A percentile compares a stretch with the other conserved stretches of the same genome.
These are phyloP conservation scores for Drosophila pectinifera DNA, from an alignment of 1,140 invertebrate genomes.

Conservation along the genomic window DNA sequence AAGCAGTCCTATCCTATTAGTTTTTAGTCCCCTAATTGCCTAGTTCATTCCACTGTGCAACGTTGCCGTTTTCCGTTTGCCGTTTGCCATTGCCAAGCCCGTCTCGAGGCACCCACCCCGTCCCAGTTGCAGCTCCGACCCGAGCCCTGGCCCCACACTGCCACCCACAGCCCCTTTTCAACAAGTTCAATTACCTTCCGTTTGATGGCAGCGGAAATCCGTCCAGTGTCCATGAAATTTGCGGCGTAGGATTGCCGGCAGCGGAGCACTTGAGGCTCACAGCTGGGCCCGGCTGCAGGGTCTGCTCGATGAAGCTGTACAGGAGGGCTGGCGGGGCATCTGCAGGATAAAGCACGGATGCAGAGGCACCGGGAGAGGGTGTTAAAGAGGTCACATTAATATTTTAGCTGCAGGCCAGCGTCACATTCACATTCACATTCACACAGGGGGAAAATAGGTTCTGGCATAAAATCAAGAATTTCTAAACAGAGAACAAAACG, in stretches of 20 bases:
- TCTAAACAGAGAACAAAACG: background rate
- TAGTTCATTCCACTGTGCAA: conserved; percentile 8
- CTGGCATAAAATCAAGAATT: conserved; percentile 12
- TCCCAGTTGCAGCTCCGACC: background rate
- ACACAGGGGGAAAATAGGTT: background rate
- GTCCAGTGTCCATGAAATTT: conserved; percentile 92
- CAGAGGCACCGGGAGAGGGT: conserved; percentile 69
- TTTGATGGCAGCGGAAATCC: conserved; percentile 91
- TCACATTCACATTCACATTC: conserved; percentile 5
- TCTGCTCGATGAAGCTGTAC: conserved; percentile 94
- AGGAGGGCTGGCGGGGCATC: conserved; percentile 93
- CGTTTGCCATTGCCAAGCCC: conserved; percentile 63
- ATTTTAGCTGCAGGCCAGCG: conserved; percentile 55
- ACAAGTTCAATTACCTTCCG: conserved; percentile 88
- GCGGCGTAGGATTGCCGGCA: conserved; percentile 93
- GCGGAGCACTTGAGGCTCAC: conserved; percentile 94
- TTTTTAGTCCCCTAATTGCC: too few relatives aligned
- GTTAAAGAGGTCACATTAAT: conserved; percentile 68
- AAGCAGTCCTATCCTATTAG: too few relatives aligned
- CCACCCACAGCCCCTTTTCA: conserved; percentile 54
- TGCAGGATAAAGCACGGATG: conserved; percentile 80
- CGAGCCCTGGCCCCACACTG: background rate
- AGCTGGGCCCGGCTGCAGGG: conserved; percentile 92
- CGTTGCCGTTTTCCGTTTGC: conserved; percentile 10
- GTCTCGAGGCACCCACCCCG: background rate